Conservation (phyloP, 2,888 invertebrate genomes). For the Eustalomyia histrio region DNA sequence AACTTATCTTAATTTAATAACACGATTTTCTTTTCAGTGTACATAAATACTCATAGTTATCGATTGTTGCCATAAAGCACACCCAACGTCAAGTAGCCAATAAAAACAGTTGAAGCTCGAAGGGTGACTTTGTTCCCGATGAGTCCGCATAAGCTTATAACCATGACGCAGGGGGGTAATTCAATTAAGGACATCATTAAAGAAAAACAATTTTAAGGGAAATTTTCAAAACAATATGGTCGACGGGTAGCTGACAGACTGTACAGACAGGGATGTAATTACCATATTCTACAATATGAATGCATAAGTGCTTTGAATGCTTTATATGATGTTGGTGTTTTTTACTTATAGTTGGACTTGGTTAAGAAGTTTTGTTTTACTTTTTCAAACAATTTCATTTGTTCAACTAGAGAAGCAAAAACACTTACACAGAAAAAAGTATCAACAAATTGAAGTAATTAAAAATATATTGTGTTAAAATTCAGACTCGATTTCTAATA, state of each 20-base stretch:
- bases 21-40: slow-evolving; percentile 7
- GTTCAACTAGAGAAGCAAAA: too few species aligned
- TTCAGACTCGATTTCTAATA: too few species aligned
- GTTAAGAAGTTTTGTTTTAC: too few species aligned
- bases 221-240: slow-evolving; percentile 39
- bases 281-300: neutral
- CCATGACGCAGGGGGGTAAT: slow-evolving; percentile 68
- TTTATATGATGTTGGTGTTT: too few species aligned
- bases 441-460: too few species aligned
- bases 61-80: slow-evolving; percentile 67
- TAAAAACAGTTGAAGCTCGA: slow-evolving; percentile 74
- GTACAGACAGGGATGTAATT: slow-evolving; percentile 26
- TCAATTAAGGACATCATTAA: slow-evolving; percentile 66
- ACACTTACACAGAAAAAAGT: too few species aligned
- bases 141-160: slow-evolving; percentile 70
- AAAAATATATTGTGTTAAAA: too few species aligned
- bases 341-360: too few species aligned
- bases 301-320: neutral
- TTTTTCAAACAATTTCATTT: too few species aligned
- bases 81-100: slow-evolving; percentile 70
- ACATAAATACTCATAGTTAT: slow-evolving; percentile 20
- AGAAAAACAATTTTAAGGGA: slow-evolving; percentile 48
- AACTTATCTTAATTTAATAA: too few species aligned
- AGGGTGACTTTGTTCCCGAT: slow-evolving; percentile 73
- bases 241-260: neutral